Base-by-base conservation (phyloP, 53 echinoderm and acorn worm species). In the Actinopyga echinites region DNA sequence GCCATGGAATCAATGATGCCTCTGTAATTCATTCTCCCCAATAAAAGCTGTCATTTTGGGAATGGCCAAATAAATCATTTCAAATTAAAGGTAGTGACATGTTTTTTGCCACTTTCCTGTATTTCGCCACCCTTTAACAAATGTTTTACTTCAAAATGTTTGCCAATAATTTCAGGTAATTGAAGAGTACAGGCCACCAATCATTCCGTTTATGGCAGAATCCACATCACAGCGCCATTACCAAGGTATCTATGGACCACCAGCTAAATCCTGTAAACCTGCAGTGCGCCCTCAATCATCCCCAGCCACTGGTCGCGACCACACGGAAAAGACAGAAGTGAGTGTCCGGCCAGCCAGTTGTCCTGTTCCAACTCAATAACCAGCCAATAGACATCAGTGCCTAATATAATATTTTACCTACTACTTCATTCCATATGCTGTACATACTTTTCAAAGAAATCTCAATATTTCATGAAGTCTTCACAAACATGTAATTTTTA, bases 181-280 rank as follows among this genome's bases (percentile, higher is more conserved):
- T n/a, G 67, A 90, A 29, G 71, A 83, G 38, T 99, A 92, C 83
- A 65, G 61, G 25, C 84, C 88, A 64, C 99, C 99, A 6, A 85
- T 69, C 26, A 90, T 88, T 4, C 91, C 90, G 10, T 95, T 99
- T 55, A 71, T 83, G 17, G 99, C 87, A 7, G 87, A 90, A 32
- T 94, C 99, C 1, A 95, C 90, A 0, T 93, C 91, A 44, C 71
- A 38, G 53, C 63, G 90, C 37, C 99, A 99, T 74, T 99, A 91
- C 91, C 84, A 88, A 26, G 99, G 99, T 2, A 83, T 82, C 28
- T 87, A 73, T 35, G 89, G 87, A 23, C 75, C 87, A 8, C 92
- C 94, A 6, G 92, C 94, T 23, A 94, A 92, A 57, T 90, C 92
- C n/a, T 94, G 90, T 85, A 86, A 85, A 40, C 94, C 99, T 25